Evolutionary conservation across 1,140 invertebrate species (phyloP).

Genomic region (Lordiphosa stackelbergi): DNA sequence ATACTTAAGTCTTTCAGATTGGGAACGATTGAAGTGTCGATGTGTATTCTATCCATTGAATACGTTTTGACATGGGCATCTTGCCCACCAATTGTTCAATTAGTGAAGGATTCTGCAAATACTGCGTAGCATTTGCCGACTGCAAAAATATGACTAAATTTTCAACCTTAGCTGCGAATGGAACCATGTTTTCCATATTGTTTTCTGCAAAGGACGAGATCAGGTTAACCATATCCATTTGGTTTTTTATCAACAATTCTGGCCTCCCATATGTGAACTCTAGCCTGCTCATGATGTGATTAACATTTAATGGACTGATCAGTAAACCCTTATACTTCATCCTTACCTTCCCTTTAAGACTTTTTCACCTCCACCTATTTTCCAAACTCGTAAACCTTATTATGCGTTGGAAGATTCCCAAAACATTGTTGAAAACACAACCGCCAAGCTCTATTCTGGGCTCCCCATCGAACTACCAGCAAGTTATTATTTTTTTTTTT

Average conservation of each 20-base stretch:
- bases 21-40: neutral
- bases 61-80: constrained; percentile 7
- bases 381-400: constrained; percentile 9
- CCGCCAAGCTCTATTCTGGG: constrained; percentile 7
- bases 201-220: neutral
- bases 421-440: constrained; percentile 4
- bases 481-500: neutral
- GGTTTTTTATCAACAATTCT: neutral
- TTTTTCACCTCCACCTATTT: constrained; percentile 1
- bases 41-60: constrained; percentile 11
- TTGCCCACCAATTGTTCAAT: no score
- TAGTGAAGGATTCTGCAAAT: constrained; percentile 7
- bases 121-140: neutral
- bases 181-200: neutral
- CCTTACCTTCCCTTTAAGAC: neutral
- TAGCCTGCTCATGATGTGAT: neutral
- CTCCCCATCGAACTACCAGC: constrained; percentile 1
- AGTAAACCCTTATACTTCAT: constrained; percentile 1
- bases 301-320: neutral
- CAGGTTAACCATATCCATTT: neutral
- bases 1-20: constrained; percentile 7
- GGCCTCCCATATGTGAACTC: neutral
- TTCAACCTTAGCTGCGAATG: neutral
- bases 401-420: constrained; percentile 5
- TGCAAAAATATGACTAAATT: constrained; percentile 3